phyloP scores from a whole-genome alignment of 2,888 invertebrate genomes.

The Dilophus febrilis region DNA sequence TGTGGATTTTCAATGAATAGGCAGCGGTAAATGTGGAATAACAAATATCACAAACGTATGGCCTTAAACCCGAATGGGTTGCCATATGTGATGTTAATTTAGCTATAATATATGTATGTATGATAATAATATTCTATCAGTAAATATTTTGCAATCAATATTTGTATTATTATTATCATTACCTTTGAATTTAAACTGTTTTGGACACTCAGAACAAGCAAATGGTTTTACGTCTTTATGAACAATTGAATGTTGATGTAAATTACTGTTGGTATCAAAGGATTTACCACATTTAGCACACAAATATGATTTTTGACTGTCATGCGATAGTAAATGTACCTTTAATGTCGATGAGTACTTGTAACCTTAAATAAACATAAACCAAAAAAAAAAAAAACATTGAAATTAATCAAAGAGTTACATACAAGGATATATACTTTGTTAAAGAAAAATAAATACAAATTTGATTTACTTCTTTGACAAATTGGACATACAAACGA shows the following conservation, averaged over 20 bases:
- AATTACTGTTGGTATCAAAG: slow-evolving; percentile 37
- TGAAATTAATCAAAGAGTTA: no score
- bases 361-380: slow-evolving; percentile 20
- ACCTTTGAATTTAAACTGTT: slow-evolving; percentile 38
- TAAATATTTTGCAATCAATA: no score
- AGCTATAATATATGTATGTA: no score
- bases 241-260: slow-evolving; percentile 38
- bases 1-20: not conserved
- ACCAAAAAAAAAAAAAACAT: slow-evolving; percentile 29
- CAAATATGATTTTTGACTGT: slow-evolving; percentile 24
- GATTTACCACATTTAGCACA: slow-evolving; percentile 39
- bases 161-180: no score
- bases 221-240: slow-evolving; percentile 37
- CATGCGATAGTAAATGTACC: slow-evolving; percentile 37
- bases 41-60: slow-evolving; percentile 1
- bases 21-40: not conserved
- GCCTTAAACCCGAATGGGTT: not conserved
- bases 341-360: slow-evolving; percentile 37
- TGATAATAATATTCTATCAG: no score
- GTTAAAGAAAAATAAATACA: slow-evolving; percentile 16
- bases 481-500: slow-evolving; percentile 40
- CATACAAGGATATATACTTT: slow-evolving; percentile 29
- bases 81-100: not conserved
- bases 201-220: slow-evolving; percentile 38
- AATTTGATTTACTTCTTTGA: slow-evolving; percentile 37